Percentiles rank a stretch among this genome's conserved stretches.
Conservation (phyloP, 92 coral and sea anemone species). For the Siderastrea siderea region DNA sequence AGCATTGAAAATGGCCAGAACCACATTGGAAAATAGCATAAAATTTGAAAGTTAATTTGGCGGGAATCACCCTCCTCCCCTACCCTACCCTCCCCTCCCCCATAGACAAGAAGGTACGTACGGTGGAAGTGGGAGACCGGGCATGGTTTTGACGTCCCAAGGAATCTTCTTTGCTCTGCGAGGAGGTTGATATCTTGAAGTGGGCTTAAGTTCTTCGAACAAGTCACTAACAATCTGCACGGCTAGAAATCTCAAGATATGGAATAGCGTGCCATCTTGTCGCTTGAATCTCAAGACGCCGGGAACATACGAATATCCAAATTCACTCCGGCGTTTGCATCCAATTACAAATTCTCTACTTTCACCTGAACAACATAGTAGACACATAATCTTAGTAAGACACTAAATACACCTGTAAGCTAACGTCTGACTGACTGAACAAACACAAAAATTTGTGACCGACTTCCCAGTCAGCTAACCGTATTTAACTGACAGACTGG, state of each 20-base stretch:
- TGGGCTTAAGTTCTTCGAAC: conserved; percentile 73
- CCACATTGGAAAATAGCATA: no score
- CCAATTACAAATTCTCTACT: conserved; percentile 36
- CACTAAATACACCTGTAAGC: no score
- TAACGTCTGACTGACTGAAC: no score
- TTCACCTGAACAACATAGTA: neutral
- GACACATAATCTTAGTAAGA: no score
- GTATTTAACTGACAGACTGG: no score
- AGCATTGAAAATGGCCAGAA: no score
- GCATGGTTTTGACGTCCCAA: conserved; percentile 38
- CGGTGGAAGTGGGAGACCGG: conserved; percentile 70
- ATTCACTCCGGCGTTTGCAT: conserved; percentile 65
- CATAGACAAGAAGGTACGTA: conserved; percentile 10
- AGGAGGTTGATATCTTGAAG: conserved; percentile 51
- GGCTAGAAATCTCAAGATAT: conserved; percentile 75
- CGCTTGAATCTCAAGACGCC: conserved; percentile 61
- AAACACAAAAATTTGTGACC: no score
- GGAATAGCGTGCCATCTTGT: conserved; percentile 44
- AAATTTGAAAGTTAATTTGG: no score
- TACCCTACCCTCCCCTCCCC: no score
- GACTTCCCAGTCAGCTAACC: no score
- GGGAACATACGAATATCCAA: conserved; percentile 82
- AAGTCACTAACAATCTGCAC: conserved; percentile 72
- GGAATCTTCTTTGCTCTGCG: conserved; percentile 45
- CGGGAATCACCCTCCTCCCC: no score